phyloP scores from a whole-genome alignment of 1,140 invertebrate species.

The Andrena cerasifolii region DNA sequence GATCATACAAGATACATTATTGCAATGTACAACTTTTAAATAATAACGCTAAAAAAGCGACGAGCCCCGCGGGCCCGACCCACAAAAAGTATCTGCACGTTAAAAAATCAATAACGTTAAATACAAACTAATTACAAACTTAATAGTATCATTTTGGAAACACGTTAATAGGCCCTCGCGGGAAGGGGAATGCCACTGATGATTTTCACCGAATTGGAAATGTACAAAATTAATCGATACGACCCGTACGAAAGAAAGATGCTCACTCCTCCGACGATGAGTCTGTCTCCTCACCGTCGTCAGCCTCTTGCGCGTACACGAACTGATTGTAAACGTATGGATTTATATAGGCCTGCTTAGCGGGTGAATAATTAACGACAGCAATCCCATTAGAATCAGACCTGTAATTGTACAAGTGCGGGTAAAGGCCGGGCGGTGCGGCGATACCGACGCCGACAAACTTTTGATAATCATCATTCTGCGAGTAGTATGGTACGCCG shows the following conservation, averaged over 20 bases:
- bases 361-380: constrained; percentile 77
- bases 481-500: constrained; percentile 61
- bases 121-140: constrained; percentile 82
- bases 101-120: constrained; percentile 73
- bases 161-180: constrained; percentile 10
- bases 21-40: constrained; percentile 76
- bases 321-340: constrained; percentile 75
- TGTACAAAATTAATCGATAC: constrained; percentile 61
- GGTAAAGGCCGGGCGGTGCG: constrained; percentile 71
- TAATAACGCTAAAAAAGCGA: constrained; percentile 73
- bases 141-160: constrained; percentile 72
- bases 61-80: constrained; percentile 32
- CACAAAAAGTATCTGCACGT: constrained; percentile 54
- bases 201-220: constrained; percentile 9
- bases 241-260: constrained; percentile 54
- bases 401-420: constrained; percentile 78
- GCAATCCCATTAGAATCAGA: constrained; percentile 74
- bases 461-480: constrained; percentile 70
- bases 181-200: constrained; percentile 49
- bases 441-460: constrained; percentile 73
- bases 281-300: constrained; percentile 72
- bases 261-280: constrained; percentile 71
- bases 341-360: constrained; percentile 75
- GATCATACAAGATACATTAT: constrained; percentile 77
- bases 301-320: constrained; percentile 65